Conservation (phyloP, 2,113 vertebrate species). For the Onychostruthus taczanowskii region DNA sequence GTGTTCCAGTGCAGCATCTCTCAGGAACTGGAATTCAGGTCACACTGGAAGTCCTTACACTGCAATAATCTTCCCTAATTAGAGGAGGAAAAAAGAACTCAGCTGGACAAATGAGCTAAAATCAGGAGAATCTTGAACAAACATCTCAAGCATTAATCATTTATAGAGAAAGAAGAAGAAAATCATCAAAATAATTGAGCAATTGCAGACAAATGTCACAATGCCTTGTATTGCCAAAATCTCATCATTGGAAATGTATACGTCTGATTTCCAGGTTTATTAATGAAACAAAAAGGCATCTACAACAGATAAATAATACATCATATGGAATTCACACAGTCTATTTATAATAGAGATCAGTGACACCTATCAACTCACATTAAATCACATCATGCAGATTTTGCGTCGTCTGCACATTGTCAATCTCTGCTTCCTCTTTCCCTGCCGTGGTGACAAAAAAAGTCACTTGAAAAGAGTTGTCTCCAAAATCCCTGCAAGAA, state of each 20-base stretch:
- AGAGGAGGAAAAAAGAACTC: slow-evolving; percentile 61
- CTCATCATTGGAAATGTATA: slow-evolving; percentile 50
- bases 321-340: slow-evolving; percentile 65
- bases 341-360: slow-evolving; percentile 72
- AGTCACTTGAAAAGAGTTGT: not conserved
- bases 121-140: slow-evolving; percentile 70
- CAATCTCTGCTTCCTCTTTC: slow-evolving; percentile 67
- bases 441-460: slow-evolving; percentile 15
- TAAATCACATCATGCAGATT: slow-evolving; percentile 70
- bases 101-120: slow-evolving; percentile 67
- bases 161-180: slow-evolving; percentile 59
- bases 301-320: slow-evolving; percentile 77
- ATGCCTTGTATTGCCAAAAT: slow-evolving; percentile 55
- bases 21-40: slow-evolving; percentile 12
- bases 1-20: not conserved
- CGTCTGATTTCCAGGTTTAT: slow-evolving; percentile 69
- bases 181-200: slow-evolving; percentile 71
- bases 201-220: slow-evolving; percentile 62
- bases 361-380: slow-evolving; percentile 74
- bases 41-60: slow-evolving; percentile 43
- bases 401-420: slow-evolving; percentile 67
- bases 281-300: slow-evolving; percentile 77
- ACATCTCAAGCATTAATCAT: slow-evolving; percentile 72
- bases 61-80: slow-evolving; percentile 40
- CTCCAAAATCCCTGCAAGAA: not conserved